Evolutionary conservation across 2,113 vertebrate species (phyloP), one percentile per base, ranked within the genome.

Genomic region (Toxostoma redivivum): DNA sequence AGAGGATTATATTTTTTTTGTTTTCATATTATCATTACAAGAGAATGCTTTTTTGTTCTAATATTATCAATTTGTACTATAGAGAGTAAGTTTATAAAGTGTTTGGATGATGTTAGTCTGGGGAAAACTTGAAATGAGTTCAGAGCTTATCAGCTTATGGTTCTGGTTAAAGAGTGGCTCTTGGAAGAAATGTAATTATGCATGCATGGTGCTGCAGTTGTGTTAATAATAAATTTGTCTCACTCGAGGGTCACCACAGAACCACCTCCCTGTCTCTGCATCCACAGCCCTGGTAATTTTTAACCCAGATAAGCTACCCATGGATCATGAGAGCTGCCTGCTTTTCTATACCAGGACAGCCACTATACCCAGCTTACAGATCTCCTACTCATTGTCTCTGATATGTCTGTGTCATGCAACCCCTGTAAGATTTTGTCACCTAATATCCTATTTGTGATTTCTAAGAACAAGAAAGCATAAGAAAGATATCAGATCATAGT

Each of bases 61-160:
- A 27, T 56, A 53, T 48, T 90, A 61, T 58, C 60, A 90, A 64
- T 77, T 80, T 58, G 22, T 53, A 50, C 42, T 61, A 42, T 6
- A 71, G 33, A 77, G 94, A 65, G 42, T 50, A 88, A 85, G 51
- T 76, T 94, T 79, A 57, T 56, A 44, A 66, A 61, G 33, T 57
- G 35, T 62, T 74, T 85, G 45, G 67, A 92, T 84, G 21, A 84
- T 69, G 37, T 51, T 90, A 72, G 79, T 67, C 70, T 60, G 7
- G 53, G 70, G 74, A 77, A 95, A 90, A 92, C 31, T 69, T 31
- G 65, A 94, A 94, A 94, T 37, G 10, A 95, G 28, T 71, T 80
- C 25, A 65, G 58, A 54, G 33, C 4, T 71, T 85, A 93, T 85
- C 33, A 90, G 17, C 20, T 88, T 86, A 28, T 45, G 28, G 10